Evolutionary conservation across 2,797 vertebrate genomes (phyloP), one percentile per base, ranked within the genome.

Genomic region (Myripristis murdjan): DNA sequence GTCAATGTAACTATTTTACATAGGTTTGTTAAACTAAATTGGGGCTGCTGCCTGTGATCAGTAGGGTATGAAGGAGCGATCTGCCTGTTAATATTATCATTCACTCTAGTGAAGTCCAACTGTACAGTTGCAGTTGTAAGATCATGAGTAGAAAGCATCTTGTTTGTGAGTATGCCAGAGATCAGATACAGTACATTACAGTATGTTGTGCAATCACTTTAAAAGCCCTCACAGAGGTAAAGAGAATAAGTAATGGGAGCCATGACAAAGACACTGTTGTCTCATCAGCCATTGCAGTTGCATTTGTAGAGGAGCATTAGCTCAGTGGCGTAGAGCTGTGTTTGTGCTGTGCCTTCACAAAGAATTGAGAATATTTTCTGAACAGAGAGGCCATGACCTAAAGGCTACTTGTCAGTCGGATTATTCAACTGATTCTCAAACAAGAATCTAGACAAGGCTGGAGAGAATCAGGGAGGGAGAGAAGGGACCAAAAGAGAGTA

Each of bases 381-480:
- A 84, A 77, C 70, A 81, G 69, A 83, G 74, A 92, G 58, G 72
- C 83, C 65, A 77, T 85, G 83, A 92, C 91, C 85, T 90, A 82
- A 90, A 93, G 85, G 89, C 82, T 85, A 73, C 89, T 88, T 89
- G 90, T 91, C 89, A 81, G 83, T 83, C 79, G 68, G 75, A 92
- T 92, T 89, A 92, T 85, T 89, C 84, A 77, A 78, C 61, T 67
- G 75, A 89, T 91, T 92, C 85, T 87, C 82, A 91, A 92, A 89
- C 76, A 79, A 88, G 78, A 84, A 67, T 83, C 70, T 5, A 75
- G 87, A 87, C 76, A 82, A 81, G 81, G 60, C 82, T 77, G 77
- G 37, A 35, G 74, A 81, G 78, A 81, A 73, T 74, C 48, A 67
- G 60, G 51, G 60, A 81, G 62, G 22, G 51, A 70, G 54, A 76